Base-by-base conservation (phyloP, 2,113 vertebrate species). In the Thermophis baileyi region DNA sequence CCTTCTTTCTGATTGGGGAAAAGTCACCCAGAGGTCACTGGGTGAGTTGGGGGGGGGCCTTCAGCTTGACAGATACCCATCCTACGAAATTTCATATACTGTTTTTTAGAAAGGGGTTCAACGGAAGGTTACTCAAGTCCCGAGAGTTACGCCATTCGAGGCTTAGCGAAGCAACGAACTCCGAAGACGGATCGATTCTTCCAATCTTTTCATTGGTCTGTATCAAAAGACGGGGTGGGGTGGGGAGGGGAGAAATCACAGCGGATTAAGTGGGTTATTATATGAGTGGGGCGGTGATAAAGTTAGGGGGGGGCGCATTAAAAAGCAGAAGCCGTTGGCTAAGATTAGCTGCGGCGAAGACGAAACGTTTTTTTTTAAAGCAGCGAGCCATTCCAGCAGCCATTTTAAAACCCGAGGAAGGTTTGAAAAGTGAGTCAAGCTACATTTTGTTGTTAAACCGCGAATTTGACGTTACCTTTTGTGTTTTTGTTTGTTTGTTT, bases 381-480 rank as follows among this genome's bases (percentile, higher is more conserved):
- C 44, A 35, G 11, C 4, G 4, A 93, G 74, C 27, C 69, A 50
- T 57, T 49, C 40, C 85, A 93, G 53, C 30, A 27, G 22, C 10
- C 24, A 1, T 92, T 81, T 81, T 89, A 24, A 92, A 92, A 89
- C 16, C 9, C 10, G 35, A 6, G 2, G 6, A 18, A 18, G 88
- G 35, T 85, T 96, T 44, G 90, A 95, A 96, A 81, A 94, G 46
- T 93, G 1, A 91, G 12, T 89, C 87, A 94, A 91, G 0, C 60
- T 95, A 92, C 93, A 49, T 88, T 88, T 60, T 87, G 11, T 50
- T 3, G 53, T 47, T 63, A 96, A 60, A 95, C 96, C 93, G 35
- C 30, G 9, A n/a, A 44, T 51, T 20, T 4, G 30, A 85, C 27
- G 1, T 93, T 90, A 93, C 88, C 92, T 90, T 69, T 69, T 69